phyloP scores from a whole-genome alignment of 2,797 vertebrate genomes.

The Manis pentadactyla region DNA sequence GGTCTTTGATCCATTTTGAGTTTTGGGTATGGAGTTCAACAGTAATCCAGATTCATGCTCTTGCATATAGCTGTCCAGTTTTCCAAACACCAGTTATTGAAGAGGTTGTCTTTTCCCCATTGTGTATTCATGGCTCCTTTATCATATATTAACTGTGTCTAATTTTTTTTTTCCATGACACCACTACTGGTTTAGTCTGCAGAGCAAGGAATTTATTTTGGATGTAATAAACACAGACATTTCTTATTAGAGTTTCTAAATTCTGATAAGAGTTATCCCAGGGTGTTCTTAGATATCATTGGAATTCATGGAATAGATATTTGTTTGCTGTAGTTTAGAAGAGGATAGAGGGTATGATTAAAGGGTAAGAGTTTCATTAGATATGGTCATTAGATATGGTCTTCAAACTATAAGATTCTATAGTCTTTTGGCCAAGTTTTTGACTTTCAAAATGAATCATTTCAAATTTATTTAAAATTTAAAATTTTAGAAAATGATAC shows the following conservation, averaged over 20 bases:
- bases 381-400: no score
- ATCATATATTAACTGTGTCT: no score
- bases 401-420: neutral
- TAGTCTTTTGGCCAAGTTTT: neutral
- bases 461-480: neutral
- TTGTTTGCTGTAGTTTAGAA: neutral
- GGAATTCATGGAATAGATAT: neutral
- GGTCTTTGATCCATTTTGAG: no score
- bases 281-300: neutral
- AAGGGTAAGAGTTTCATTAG: neutral
- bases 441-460: conserved; percentile 23
- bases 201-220: neutral
- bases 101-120: no score
- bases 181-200: neutral
- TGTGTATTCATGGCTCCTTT: no score
- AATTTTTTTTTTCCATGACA: neutral
- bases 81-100: no score
- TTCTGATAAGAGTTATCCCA: neutral
- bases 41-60: no score
- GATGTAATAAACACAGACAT: neutral
- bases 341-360: neutral
- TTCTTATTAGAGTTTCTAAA: neutral
- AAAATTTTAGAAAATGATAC: neutral
- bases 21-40: no score
- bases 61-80: no score